Base-by-base conservation (phyloP, 2,888 invertebrate genomes). In the Leptinotarsa haldemani region DNA sequence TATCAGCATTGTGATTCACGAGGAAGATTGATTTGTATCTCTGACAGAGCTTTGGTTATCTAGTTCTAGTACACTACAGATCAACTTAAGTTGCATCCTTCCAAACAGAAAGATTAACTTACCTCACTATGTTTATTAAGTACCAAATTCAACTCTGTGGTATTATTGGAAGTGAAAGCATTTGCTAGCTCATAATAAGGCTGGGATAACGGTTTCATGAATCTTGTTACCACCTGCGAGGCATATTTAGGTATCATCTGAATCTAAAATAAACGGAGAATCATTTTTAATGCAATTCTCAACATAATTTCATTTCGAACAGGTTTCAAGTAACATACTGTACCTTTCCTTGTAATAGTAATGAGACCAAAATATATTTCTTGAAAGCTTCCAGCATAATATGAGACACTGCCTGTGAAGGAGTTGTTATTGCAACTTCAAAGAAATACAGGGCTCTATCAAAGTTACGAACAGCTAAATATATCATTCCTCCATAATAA, bases 401-500 rank as follows among this genome's bases (percentile, higher is more conserved):
- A 86, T 97, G 97, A 75, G 98, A 98, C 74, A 98, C 95, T 52
- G 96, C 95, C 89, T 94, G 92, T 47, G 97, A 95, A 3, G 98
- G 98, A n/a, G 97, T 97, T 40, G 97, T 97, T 74, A 97, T 93
- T 73, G 95, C 97, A 20, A 97, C 96, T 92, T 98, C 98, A 88
- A 96, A 97, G 88, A 97, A 98, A 88, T 97, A 98, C 76, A 97
- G 89, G 12, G 98, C 97, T 84, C 97, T 91, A 80, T 97, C 96
- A 85, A 95, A 96, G 84, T 97, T 96, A 87, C 98, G 97, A 83
- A 98, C 88, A 15, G 96, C 95, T 71, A 97, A 93, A 87, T 97
- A 98, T 80, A 98, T 96, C 96, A 98, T 97, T 69, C 98, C 98
- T 73, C 98, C 98, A 86, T 99, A 99, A 87, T 98, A 98, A 86